Evolutionary conservation across 2,888 invertebrate genomes (phyloP).

Genomic region (Neria commutata): DNA sequence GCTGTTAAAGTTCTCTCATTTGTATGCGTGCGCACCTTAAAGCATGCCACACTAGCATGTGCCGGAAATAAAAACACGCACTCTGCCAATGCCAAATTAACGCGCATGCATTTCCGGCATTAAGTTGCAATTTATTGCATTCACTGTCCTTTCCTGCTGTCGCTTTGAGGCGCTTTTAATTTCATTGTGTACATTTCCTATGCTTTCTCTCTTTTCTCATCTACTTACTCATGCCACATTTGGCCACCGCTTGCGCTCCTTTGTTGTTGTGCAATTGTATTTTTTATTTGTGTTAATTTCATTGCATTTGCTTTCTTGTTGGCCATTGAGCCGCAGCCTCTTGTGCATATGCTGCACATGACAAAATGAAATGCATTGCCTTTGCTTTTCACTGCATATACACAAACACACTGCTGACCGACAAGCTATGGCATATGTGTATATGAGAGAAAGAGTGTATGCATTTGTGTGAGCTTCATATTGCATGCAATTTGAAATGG

Average conservation of each 20-base stretch:
- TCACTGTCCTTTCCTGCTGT: background rate
- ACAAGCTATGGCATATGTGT: background rate
- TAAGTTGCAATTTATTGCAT: background rate
- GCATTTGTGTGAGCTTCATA: background rate
- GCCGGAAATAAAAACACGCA: too few relatives aligned
- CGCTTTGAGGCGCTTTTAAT: too few relatives aligned
- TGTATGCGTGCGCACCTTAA: too few relatives aligned
- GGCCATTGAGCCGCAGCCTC: background rate
- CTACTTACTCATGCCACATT: too few relatives aligned
- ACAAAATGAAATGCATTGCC: background rate
- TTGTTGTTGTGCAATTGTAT: too few relatives aligned
- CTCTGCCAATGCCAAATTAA: background rate
- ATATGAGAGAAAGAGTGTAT: background rate
- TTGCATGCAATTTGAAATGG: background rate
- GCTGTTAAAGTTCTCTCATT: too few relatives aligned
- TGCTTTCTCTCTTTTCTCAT: too few relatives aligned
- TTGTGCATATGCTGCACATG: background rate
- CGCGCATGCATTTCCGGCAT: background rate
- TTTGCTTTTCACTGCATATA: too few relatives aligned
- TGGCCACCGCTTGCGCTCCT: too few relatives aligned
- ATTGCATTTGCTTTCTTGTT: background rate
- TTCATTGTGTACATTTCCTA: background rate
- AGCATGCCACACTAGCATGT: too few relatives aligned
- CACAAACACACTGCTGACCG: too few relatives aligned
- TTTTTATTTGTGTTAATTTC: background rate